Evolutionary conservation across 2,113 vertebrate species (phyloP), one percentile per base, ranked within the genome.

Genomic region (Crocuta crocuta): DNA sequence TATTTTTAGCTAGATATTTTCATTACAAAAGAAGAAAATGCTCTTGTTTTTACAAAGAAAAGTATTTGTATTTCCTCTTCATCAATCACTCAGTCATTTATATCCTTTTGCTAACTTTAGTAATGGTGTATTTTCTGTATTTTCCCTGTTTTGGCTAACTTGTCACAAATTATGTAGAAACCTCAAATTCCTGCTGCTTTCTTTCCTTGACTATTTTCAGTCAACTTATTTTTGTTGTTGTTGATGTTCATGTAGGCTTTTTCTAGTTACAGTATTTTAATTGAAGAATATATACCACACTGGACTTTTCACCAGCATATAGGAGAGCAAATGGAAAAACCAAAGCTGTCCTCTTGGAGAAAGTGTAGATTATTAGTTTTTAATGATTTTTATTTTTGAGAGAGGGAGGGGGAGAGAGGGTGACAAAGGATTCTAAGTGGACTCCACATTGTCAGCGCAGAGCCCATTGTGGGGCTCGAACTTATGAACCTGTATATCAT

Each of bases 101-200:
- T 45, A 5, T 45, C 45, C 39, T 97, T 84, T 92, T 90, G 28
- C 63, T 83, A 9, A 78, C 28, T 61, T 96, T 58, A 39, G 10
- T 90, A 79, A 48, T 76, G 53, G 17, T 89, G 1, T 89, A 35
- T 81, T 95, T 76, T 93, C 43, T 89, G 1, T 89, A 43, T 81
- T 95, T 76, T 93, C 43, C 19, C 79, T 81, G 16, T 35, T 94
- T 43, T 92, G 84, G 55, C 26, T 70, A 78, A 76, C 65, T 45
- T 87, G 35, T 35, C 28, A 89, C n/a, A 85, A 2, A 82, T 43
- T 65, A 5, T 53, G 45, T 10, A 85, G 90, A 97, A 95, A 76
- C 24, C 7, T 76, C 21, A 61, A 87, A 58, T 96, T 95, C 86
- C 84, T 93, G 48, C 76, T 91, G 24, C 48, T 65, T 76, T 76